A percentile compares a stretch with the other conserved stretches of the same genome.
phyloP scores from a whole-genome alignment of 2,888 invertebrate genomes.

The Lathronympha strigana region DNA sequence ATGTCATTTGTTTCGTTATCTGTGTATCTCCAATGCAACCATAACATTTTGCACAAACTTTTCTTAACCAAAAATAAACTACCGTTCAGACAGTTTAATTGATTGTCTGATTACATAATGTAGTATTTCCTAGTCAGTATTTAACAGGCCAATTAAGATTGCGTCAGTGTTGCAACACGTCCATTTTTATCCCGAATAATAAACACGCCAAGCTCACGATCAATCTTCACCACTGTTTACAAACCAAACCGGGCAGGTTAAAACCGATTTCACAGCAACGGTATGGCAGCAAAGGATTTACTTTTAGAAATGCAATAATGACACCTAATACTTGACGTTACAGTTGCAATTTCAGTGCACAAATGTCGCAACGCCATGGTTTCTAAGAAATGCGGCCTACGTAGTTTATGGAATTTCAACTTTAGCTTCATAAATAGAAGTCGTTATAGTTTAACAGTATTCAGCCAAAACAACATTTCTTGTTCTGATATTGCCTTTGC shows the following conservation, averaged over 20 bases:
- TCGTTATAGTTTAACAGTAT: background rate
- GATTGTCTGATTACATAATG: too few relatives aligned
- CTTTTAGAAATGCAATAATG: background rate
- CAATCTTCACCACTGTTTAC: slow-evolving; percentile 27
- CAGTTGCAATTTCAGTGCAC: background rate
- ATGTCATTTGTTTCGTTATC: too few relatives aligned
- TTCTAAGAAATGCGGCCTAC: background rate
- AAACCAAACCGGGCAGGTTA: slow-evolving; percentile 14
- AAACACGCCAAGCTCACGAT: slow-evolving; percentile 29
- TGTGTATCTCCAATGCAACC: too few relatives aligned
- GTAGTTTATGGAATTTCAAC: background rate
- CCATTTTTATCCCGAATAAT: slow-evolving; percentile 39
- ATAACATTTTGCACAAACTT: too few relatives aligned
- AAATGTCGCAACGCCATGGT: background rate
- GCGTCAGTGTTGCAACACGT: slow-evolving; percentile 24
- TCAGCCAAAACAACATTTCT: background rate
- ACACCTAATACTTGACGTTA: background rate
- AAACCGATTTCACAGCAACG: slow-evolving; percentile 10
- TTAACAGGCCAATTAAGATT: slow-evolving; percentile 6
- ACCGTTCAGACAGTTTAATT: too few relatives aligned
- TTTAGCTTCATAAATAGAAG: background rate
- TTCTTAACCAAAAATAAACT: too few relatives aligned
- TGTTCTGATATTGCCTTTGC: background rate
- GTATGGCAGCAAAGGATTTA: too few relatives aligned
- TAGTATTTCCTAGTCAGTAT: background rate